Conservation (phyloP, 64 coral and sea anemone species). For the Trachythela sp. region DNA sequence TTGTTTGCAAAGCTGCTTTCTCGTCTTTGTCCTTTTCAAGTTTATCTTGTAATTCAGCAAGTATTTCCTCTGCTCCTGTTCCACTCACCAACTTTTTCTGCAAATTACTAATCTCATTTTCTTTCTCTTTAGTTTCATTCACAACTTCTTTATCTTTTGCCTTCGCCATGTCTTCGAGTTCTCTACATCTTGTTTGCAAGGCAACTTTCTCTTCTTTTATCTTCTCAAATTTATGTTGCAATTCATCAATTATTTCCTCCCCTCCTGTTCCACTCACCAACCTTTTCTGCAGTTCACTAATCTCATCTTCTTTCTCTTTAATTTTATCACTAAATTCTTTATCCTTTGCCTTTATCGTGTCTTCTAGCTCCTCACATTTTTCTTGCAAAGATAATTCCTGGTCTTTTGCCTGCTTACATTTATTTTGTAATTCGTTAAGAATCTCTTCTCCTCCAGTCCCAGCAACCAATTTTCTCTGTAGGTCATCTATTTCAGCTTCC, state of each 20-base stretch:
- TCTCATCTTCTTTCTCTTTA: not conserved
- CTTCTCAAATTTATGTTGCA: not conserved
- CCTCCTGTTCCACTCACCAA: not conserved
- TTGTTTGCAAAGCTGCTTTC: not conserved
- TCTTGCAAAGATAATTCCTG: not conserved
- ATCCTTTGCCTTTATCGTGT: not conserved
- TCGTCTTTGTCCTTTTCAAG: not conserved
- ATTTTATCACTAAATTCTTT: not conserved
- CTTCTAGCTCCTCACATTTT: not conserved
- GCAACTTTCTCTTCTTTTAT: not conserved
- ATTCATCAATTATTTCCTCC: not conserved
- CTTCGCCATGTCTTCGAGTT: not conserved
- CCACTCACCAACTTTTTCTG: not conserved
- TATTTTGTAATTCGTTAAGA: not conserved
- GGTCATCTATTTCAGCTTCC: not conserved
- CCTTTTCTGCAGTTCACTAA: not conserved
- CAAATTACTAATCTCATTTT: not conserved
- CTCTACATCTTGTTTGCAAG: not conserved
- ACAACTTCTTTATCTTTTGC: not conserved
- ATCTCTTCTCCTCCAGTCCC: not conserved
- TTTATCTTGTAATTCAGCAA: not conserved
- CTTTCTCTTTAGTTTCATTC: not conserved
- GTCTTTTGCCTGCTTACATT: not conserved
- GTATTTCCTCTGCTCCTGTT: not conserved
- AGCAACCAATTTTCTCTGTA: not conserved